Evolutionary conservation across 2,888 invertebrate genomes (phyloP).

Genomic region (Antheraea assamensis): DNA sequence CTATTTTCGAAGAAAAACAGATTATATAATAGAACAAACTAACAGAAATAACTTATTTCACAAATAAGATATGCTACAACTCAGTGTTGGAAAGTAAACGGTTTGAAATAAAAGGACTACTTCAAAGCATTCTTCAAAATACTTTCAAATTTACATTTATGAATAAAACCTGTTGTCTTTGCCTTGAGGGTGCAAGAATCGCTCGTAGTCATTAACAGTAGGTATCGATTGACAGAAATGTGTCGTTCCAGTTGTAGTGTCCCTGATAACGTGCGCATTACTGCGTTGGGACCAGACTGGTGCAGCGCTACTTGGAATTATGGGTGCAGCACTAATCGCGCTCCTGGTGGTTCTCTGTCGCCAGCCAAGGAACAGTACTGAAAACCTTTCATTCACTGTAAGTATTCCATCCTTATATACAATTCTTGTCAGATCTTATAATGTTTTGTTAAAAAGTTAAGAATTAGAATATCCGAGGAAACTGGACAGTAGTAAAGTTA

Average conservation of each 20-base stretch:
- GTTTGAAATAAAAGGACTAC: background rate
- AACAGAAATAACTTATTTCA: background rate
- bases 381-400: conserved; percentile 84
- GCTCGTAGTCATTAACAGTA: background rate
- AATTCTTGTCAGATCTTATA: background rate
- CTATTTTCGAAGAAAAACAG: background rate
- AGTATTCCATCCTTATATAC: background rate
- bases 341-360: conserved; percentile 84
- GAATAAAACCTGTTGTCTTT: background rate
- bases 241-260: conserved; percentile 75
- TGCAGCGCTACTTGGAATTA: conserved; percentile 64
- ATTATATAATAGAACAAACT: background rate
- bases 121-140: background rate
- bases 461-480: too few relatives aligned
- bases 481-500: too few relatives aligned
- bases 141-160: background rate
- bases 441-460: background rate
- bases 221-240: background rate
- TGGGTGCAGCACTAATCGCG: conserved; percentile 78
- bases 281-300: conserved; percentile 61
- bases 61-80: background rate
- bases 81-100: background rate
- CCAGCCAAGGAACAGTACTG: conserved; percentile 84
- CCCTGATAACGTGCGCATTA: conserved; percentile 78
- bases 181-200: background rate